Conservation (phyloP, 1,140 invertebrate genomes). For the Drosophila athabasca region DNA sequence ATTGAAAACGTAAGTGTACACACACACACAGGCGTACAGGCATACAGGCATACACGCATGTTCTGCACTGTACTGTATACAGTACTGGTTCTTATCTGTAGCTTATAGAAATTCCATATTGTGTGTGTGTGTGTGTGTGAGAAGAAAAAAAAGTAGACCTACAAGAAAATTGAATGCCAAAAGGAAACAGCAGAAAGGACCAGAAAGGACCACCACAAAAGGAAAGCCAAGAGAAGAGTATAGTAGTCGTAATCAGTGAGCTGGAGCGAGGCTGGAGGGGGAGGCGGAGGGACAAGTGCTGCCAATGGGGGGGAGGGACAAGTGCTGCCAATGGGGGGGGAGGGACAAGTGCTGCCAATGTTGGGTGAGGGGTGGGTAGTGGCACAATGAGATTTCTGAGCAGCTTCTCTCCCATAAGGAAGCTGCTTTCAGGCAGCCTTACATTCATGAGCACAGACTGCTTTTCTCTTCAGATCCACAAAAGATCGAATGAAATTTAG, state of each 20-base stretch:
- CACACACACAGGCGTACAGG: not conserved
- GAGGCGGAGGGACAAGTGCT: not conserved
- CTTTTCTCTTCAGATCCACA: too few relatives aligned
- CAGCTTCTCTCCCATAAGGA: slow-evolving; percentile 17
- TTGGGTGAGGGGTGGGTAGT: too few relatives aligned
- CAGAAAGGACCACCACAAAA: too few relatives aligned
- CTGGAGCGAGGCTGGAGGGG: slow-evolving; percentile 4
- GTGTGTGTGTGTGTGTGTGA: slow-evolving; percentile 41
- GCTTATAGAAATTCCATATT: slow-evolving; percentile 62
- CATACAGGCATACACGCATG: slow-evolving; percentile 13
- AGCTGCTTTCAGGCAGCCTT: not conserved
- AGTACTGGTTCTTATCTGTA: slow-evolving; percentile 32
- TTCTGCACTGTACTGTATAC: slow-evolving; percentile 6
- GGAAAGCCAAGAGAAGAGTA: slow-evolving; percentile 14
- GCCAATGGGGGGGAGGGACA: not conserved
- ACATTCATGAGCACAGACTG: too few relatives aligned
- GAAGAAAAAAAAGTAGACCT: slow-evolving; percentile 73
- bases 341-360: not conserved
- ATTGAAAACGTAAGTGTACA: slow-evolving; percentile 62
- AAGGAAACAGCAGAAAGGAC: not conserved
- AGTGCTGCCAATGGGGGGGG: too few relatives aligned
- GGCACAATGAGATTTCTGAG: slow-evolving; percentile 23
- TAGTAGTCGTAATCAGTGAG: slow-evolving; percentile 19
- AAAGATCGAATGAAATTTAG: too few relatives aligned
- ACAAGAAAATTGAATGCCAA: slow-evolving; percentile 53